Conservation (phyloP, 2,888 invertebrate genomes). For the Scaptomyza tumidula region DNA sequence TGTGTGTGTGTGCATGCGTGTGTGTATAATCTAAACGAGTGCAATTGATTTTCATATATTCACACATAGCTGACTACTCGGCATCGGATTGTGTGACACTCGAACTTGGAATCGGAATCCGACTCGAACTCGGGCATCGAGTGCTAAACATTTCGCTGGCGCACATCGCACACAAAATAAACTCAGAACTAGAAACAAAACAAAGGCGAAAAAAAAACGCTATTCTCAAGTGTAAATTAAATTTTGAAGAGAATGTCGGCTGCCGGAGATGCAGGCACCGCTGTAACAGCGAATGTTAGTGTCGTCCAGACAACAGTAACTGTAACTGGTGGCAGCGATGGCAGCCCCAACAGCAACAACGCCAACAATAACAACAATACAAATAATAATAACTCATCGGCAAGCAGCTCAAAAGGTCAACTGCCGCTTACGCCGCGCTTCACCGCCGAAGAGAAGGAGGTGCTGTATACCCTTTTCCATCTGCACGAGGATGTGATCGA, state of each 20-base stretch:
- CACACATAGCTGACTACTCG: conserved; percentile 37
- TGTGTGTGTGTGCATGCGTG: conserved; percentile 36
- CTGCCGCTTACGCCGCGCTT: conserved; percentile 82
- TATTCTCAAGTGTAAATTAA: conserved; percentile 2
- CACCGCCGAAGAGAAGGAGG: conserved; percentile 83
- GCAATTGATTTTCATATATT: conserved; percentile 61
- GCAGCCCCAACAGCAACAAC: conserved; percentile 25
- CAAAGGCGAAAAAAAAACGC: conserved; percentile 11
- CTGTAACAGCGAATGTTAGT: conserved; percentile 35
- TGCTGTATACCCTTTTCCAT: conserved; percentile 81
- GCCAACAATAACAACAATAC: conserved; percentile 22
- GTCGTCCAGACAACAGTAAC: conserved; percentile 48
- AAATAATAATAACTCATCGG: conserved; percentile 33
- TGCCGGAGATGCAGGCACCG: conserved; percentile 50
- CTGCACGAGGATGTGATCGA: conserved; percentile 84
- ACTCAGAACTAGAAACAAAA: conserved; percentile 25
- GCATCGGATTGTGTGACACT: conserved; percentile 26
- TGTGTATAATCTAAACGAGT: conserved; percentile 64
- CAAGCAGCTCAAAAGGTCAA: conserved; percentile 51
- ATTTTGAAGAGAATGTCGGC: conserved; percentile 46
- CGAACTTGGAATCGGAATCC: conserved; percentile 28
- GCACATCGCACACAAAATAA: conserved; percentile 48
- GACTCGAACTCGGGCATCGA: conserved; percentile 26
- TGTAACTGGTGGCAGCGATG: conserved; percentile 30
- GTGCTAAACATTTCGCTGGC: conserved; percentile 30